Percentiles rank a stretch among this genome's conserved stretches.
These are phyloP conservation scores for Sciurus niger DNA, from an alignment of 2,113 vertebrate genomes.

Conservation along the genomic window DNA sequence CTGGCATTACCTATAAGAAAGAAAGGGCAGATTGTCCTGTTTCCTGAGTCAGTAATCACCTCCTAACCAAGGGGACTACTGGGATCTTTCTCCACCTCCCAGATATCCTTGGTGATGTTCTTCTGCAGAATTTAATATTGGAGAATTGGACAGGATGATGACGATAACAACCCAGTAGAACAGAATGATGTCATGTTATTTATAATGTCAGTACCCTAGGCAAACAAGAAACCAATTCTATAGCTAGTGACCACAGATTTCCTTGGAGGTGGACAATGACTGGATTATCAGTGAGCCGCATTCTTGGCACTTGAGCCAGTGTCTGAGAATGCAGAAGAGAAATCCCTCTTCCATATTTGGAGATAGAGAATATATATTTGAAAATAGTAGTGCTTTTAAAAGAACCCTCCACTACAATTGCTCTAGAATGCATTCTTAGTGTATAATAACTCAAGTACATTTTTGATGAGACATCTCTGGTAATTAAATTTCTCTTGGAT, in stretches of 20 bases:
- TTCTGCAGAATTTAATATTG: not conserved
- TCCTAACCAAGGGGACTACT: not conserved
- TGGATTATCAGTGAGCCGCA: conserved; percentile 62
- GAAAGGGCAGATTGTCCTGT: not conserved
- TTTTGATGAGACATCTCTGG: not conserved
- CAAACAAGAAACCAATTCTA: conserved; percentile 67
- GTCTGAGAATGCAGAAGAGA: conserved; percentile 73
- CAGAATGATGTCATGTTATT: not conserved
- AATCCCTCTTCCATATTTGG: conserved; percentile 75
- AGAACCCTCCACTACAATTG: not conserved
- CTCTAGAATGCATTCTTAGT: not conserved
- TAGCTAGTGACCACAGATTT: conserved; percentile 16
- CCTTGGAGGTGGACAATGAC: conserved; percentile 63
- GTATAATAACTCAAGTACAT: not conserved
- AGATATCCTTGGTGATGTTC: not conserved
- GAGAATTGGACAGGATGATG: not conserved
- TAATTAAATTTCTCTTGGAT: conserved; percentile 32
- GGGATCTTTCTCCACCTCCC: not conserved
- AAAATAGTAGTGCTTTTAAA: conserved; percentile 59
- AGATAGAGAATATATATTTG: conserved; percentile 29
- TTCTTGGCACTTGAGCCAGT: conserved; percentile 75
- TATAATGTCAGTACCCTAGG: not conserved
- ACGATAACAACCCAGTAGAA: not conserved
- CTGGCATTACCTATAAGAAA: not conserved
- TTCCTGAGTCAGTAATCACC: not conserved